A percentile compares a stretch with the other conserved stretches of the same genome.
Evolutionary conservation across 2,888 invertebrate species (phyloP).

Genomic region (Trissonchulus sp.): DNA sequence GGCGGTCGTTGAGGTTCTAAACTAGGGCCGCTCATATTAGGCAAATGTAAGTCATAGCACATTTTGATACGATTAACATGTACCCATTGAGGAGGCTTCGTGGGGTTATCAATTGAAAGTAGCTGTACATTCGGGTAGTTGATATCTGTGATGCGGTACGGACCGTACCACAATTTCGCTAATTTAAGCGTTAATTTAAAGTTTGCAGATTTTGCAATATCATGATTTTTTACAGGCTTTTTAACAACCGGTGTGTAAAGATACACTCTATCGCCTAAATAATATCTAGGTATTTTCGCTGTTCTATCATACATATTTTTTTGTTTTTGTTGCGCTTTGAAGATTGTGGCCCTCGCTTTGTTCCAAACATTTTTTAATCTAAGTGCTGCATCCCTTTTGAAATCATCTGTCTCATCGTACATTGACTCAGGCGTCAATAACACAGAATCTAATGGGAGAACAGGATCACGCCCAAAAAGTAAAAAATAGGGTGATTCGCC

Average conservation of each 20-base stretch:
- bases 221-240: background rate
- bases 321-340: background rate
- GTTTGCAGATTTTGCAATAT: constrained; percentile 1
- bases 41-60: background rate
- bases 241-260: no score
- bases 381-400: background rate
- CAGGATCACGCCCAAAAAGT: background rate
- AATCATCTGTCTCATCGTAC: background rate
- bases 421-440: background rate
- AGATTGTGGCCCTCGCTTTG: background rate
- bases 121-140: background rate
- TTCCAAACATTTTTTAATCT: background rate
- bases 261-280: background rate
- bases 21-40: background rate
- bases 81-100: background rate
- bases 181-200: background rate
- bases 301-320: background rate
- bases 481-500: background rate
- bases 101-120: background rate
- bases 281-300: background rate
- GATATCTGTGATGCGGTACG: background rate
- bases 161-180: background rate
- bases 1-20: no score
- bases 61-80: background rate
- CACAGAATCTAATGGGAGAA: background rate